These are phyloP conservation scores for Psittacula derbiana DNA, from an alignment of 2,797 vertebrate genomes.

Conservation along the genomic window DNA sequence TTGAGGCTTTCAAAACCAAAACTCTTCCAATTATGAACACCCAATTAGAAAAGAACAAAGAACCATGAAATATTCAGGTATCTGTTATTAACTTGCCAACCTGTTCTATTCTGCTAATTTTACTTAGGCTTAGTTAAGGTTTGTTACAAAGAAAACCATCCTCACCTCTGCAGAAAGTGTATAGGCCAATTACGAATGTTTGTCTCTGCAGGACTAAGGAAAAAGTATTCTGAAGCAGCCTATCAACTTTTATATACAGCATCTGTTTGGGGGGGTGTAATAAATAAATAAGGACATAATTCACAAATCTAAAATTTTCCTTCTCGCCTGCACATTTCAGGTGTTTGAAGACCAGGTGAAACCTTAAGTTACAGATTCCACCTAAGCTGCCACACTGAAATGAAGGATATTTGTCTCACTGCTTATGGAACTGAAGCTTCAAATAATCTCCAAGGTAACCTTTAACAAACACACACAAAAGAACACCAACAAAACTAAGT, in stretches of 20 bases:
- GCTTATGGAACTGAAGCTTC: background rate
- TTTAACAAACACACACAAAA: background rate
- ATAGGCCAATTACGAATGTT: background rate
- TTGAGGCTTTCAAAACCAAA: background rate
- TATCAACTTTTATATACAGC: background rate
- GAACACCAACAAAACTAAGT: background rate
- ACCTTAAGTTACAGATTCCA: background rate
- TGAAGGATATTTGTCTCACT: background rate
- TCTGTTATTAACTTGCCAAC: background rate
- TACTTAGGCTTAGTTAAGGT: background rate
- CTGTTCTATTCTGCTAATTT: background rate
- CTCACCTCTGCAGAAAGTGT: background rate
- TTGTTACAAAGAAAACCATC: background rate
- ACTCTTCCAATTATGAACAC: background rate
- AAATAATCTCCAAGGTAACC: background rate
- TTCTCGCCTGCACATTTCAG: background rate
- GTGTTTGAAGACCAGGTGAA: background rate
- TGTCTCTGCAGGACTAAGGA: background rate
- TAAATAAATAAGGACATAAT: too few species aligned
- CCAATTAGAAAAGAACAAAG: background rate
- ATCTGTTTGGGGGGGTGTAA: fast-evolving
- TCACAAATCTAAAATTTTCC: background rate
- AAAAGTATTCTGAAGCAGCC: background rate
- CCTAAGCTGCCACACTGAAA: background rate
- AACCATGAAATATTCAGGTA: background rate